phyloP scores from a whole-genome alignment of 1,140 invertebrate genomes.

The Drosophila leontia region DNA sequence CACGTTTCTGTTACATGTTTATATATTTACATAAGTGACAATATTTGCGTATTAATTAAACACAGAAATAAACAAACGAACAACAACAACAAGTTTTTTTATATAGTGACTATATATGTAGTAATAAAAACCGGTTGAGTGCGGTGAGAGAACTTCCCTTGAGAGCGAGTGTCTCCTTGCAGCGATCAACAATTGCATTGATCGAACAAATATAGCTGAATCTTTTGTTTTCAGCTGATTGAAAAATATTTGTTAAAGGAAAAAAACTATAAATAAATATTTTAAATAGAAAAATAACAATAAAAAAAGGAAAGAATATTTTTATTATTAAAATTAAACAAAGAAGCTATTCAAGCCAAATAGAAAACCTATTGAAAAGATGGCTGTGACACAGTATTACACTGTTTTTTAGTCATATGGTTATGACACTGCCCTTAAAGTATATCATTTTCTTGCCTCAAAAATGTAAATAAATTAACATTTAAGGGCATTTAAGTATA shows the following conservation, averaged over 20 bases:
- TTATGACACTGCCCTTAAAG: too few relatives aligned
- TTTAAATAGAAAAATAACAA: not conserved
- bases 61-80: constrained; percentile 31
- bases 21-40: constrained; percentile 70
- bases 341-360: not conserved
- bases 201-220: constrained; percentile 16
- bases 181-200: constrained; percentile 8
- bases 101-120: not conserved
- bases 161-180: constrained; percentile 26
- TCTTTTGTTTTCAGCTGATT: constrained; percentile 18
- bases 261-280: not conserved
- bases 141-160: constrained; percentile 19
- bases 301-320: too few relatives aligned
- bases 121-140: constrained; percentile 32
- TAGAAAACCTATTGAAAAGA: not conserved
- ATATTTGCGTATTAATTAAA: constrained; percentile 78
- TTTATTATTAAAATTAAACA: too few relatives aligned
- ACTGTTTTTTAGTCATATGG: not conserved
- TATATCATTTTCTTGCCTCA: too few relatives aligned
- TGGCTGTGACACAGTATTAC: not conserved
- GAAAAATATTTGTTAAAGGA: not conserved
- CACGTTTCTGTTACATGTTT: constrained; percentile 40
- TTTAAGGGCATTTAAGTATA: too few relatives aligned
- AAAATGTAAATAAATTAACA: too few relatives aligned
- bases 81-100: constrained; percentile 1